A percentile compares a stretch with the other conserved stretches of the same genome.
These are phyloP conservation scores for Pentalonia nigronervosa DNA, from an alignment of 1,140 invertebrate species.

Conservation along the genomic window DNA sequence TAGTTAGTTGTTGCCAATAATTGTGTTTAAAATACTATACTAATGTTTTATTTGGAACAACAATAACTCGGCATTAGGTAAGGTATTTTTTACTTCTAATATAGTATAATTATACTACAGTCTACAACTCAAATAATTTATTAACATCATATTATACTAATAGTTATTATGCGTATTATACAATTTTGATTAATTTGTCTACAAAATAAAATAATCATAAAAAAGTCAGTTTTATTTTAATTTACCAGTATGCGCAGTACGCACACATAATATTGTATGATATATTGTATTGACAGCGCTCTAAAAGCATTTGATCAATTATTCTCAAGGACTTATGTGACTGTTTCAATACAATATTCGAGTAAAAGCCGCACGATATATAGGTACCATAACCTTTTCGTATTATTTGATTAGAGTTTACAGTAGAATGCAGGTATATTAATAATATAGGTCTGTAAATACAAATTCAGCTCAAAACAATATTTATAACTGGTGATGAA, in stretches of 20 bases:
- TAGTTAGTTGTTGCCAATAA: constrained; percentile 28
- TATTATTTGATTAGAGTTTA: not conserved
- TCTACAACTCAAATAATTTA: not conserved
- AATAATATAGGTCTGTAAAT: not conserved
- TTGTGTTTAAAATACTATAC: constrained; percentile 21
- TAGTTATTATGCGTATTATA: not conserved
- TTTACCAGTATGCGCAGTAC: not conserved
- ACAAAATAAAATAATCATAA: not conserved
- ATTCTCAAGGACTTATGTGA: constrained; percentile 12
- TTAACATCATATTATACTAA: not conserved
- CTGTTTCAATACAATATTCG: not conserved
- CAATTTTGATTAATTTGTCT: not conserved
- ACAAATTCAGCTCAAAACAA: not conserved
- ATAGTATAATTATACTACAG: not conserved
- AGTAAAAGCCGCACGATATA: not conserved
- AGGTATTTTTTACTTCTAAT: not conserved
- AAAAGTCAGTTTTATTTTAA: not conserved
- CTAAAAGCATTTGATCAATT: constrained; percentile 34
- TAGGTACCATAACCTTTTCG: not conserved
- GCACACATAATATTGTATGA: not conserved
- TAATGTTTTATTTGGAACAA: constrained; percentile 24
- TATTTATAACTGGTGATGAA: constrained; percentile 3
- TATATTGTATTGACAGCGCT: not conserved
- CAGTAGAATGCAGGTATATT: not conserved
- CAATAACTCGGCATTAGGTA: not conserved